Conservation (phyloP, 2,797 vertebrate species). For the Pempheris klunzingeri region DNA sequence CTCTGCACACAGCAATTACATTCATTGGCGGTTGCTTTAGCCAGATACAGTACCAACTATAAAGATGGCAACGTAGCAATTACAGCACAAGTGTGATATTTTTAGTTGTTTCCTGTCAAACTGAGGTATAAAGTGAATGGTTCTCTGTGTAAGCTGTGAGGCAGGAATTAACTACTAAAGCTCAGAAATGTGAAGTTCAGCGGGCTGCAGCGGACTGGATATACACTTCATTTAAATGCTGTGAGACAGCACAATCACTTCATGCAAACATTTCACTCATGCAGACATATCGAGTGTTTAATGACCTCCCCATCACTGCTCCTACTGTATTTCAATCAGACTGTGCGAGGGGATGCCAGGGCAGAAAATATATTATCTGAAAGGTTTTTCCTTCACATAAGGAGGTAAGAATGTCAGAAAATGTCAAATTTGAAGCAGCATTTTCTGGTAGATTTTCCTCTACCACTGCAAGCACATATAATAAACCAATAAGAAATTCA, state of each 20-base stretch:
- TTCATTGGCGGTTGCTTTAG: slow-evolving; percentile 83
- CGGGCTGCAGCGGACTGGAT: slow-evolving; percentile 50
- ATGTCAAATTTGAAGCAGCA: neutral
- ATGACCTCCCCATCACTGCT: slow-evolving; percentile 40
- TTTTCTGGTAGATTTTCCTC: neutral
- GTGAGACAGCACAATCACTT: slow-evolving; percentile 46
- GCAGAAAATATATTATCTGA: neutral
- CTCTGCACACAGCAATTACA: slow-evolving; percentile 85
- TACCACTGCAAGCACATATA: slow-evolving; percentile 8
- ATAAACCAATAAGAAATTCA: neutral
- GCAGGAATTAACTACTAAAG: slow-evolving; percentile 67
- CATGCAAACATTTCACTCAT: slow-evolving; percentile 42
- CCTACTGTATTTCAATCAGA: slow-evolving; percentile 28
- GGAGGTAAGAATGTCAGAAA: neutral
- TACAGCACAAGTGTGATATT: slow-evolving; percentile 86
- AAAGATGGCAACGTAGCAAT: slow-evolving; percentile 85
- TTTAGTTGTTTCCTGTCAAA: slow-evolving; percentile 87
- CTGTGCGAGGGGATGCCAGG: neutral
- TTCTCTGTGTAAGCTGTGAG: slow-evolving; percentile 72
- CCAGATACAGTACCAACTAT: slow-evolving; percentile 84
- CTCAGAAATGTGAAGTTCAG: slow-evolving; percentile 59
- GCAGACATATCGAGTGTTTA: slow-evolving; percentile 40
- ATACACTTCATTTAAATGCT: slow-evolving; percentile 43
- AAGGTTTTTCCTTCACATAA: neutral
- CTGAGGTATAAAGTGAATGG: slow-evolving; percentile 79